These are phyloP conservation scores for Trididemnum clinides DNA, from an alignment of 23 tunicate genomes.

Conservation along the genomic window DNA sequence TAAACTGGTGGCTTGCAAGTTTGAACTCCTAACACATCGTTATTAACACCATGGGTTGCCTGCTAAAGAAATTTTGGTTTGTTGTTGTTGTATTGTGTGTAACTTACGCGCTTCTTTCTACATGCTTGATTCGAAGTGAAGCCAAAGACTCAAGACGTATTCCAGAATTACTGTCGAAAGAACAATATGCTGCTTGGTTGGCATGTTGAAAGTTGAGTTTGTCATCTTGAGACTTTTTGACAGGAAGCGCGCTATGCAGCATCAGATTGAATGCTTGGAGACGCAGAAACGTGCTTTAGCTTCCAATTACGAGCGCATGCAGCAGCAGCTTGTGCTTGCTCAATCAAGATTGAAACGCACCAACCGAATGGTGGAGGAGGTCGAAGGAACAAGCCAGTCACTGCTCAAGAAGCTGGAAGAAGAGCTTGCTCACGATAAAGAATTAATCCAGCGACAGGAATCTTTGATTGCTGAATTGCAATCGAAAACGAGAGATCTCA, in stretches of 20 bases:
- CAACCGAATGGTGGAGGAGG: slow-evolving; percentile 87
- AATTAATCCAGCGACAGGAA: slow-evolving; percentile 83
- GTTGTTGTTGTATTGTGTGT: too few relatives aligned
- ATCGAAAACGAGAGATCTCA: slow-evolving; percentile 63
- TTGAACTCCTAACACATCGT: too few relatives aligned
- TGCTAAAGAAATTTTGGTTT: too few relatives aligned
- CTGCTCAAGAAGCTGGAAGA: slow-evolving; percentile 79
- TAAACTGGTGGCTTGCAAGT: too few relatives aligned
- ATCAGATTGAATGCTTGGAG: slow-evolving; percentile 85
- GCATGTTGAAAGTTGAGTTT: too few relatives aligned
- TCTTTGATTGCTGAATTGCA: slow-evolving; percentile 71
- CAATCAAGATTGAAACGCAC: slow-evolving; percentile 77
- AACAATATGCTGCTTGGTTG: too few relatives aligned
- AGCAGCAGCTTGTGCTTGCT: slow-evolving; percentile 59
- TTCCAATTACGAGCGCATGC: slow-evolving; percentile 64
- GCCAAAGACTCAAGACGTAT: too few relatives aligned
- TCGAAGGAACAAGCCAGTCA: slow-evolving; percentile 79
- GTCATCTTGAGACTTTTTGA: neutral
- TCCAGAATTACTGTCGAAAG: too few relatives aligned
- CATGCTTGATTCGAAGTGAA: too few relatives aligned
- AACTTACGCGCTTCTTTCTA: too few relatives aligned
- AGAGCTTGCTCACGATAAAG: slow-evolving; percentile 80
- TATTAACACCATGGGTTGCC: too few relatives aligned
- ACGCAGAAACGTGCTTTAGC: slow-evolving; percentile 75
- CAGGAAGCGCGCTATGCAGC: slow-evolving; percentile 75